Evolutionary conservation across 1,140 invertebrate species (phyloP).

Genomic region (Zaprionus camerounensis): DNA sequence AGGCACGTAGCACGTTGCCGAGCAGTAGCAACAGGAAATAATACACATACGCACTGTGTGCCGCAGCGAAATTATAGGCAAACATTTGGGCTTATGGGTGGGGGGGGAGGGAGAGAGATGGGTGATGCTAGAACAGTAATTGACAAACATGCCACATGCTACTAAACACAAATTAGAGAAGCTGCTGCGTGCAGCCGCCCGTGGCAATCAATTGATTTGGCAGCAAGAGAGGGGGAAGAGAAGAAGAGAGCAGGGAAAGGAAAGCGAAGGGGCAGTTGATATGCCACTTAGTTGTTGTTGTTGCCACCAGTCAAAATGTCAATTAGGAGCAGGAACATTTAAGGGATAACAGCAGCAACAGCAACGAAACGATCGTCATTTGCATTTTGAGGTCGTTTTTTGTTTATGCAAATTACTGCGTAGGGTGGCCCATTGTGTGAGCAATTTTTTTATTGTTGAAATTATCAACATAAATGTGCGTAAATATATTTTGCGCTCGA

Average conservation of each 20-base stretch:
- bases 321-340: conserved; percentile 50
- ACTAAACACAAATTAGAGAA: conserved; percentile 78
- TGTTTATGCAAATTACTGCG: conserved; percentile 65
- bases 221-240: not conserved
- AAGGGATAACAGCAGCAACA: not conserved
- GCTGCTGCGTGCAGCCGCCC: conserved; percentile 39
- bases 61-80: conserved; percentile 60
- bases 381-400: conserved; percentile 56
- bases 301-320: conserved; percentile 67
- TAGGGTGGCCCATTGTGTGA: not conserved
- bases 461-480: conserved; percentile 55
- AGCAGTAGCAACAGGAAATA: conserved; percentile 56
- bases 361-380: conserved; percentile 47
- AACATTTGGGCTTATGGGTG: conserved; percentile 53
- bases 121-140: conserved; percentile 45
- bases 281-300: not conserved
- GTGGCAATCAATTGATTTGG: conserved; percentile 76
- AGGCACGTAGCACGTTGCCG: conserved; percentile 57
- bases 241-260: not conserved
- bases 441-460: conserved; percentile 53
- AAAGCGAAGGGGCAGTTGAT: too few relatives aligned
- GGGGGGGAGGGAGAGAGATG: not conserved
- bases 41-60: conserved; percentile 77
- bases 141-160: conserved; percentile 80
- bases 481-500: conserved; percentile 45